Percentiles rank a stretch among this genome's conserved stretches.
Evolutionary conservation across 2,888 invertebrate species (phyloP).

Genomic region (Orgyia antiqua): DNA sequence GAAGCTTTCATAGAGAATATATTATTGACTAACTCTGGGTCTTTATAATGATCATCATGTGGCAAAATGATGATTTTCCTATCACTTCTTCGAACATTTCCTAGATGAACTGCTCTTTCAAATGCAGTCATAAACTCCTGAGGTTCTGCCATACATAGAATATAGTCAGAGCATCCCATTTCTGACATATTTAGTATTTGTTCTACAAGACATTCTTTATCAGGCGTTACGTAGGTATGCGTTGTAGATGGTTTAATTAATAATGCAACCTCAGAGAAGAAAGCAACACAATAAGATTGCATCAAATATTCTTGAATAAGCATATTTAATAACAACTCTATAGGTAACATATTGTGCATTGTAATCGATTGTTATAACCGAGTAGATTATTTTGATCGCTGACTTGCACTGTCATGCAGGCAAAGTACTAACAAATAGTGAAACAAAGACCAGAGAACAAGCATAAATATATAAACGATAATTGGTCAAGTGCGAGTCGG

Average conservation of each 20-base stretch:
- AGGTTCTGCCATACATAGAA: conserved; percentile 53
- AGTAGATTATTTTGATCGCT: too few relatives aligned
- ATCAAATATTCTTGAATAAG: conserved; percentile 47
- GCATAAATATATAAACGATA: too few relatives aligned
- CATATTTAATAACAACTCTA: conserved; percentile 50
- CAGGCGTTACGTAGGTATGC: conserved; percentile 36
- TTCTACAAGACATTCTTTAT: conserved; percentile 29
- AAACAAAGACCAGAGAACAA: too few relatives aligned
- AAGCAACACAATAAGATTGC: conserved; percentile 48
- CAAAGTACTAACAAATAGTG: too few relatives aligned
- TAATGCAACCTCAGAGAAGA: conserved; percentile 44
- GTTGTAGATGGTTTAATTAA: conserved; percentile 26
- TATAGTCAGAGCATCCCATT: conserved; percentile 68
- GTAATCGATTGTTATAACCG: too few relatives aligned
- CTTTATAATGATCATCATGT: conserved; percentile 8
- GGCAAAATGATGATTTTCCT: conserved; percentile 64
- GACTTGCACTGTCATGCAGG: too few relatives aligned
- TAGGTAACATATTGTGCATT: conserved; percentile 28
- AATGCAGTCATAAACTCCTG: conserved; percentile 50
- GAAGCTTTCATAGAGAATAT: conserved; percentile 48
- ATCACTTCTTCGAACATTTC: conserved; percentile 59
- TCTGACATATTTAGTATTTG: conserved; percentile 51
- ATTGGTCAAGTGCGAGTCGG: too few relatives aligned
- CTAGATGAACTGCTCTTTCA: conserved; percentile 51
- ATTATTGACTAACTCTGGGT: conserved; percentile 19